Evolutionary conservation across 2,113 vertebrate genomes (phyloP).

Genomic region (Ochotona princeps): DNA sequence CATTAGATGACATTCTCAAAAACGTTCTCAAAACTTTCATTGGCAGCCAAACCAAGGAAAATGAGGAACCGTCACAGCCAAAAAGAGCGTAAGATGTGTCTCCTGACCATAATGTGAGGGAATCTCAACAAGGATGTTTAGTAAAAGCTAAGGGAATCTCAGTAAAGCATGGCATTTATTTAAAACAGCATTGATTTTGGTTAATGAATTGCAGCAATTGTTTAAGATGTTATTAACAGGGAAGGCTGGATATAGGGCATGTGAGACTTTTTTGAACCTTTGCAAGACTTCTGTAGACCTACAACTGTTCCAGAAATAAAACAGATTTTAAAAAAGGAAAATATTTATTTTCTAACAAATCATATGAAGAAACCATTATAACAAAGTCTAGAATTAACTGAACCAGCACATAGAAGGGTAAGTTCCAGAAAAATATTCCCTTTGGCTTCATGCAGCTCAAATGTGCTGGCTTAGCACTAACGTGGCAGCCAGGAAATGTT

Average conservation of each 20-base stretch:
- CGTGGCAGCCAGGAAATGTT: slow-evolving; percentile 40
- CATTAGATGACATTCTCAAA: background rate
- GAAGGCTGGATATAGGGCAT: background rate
- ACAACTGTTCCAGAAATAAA: background rate
- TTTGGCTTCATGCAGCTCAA: slow-evolving; percentile 38
- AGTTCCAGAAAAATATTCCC: slow-evolving; percentile 43
- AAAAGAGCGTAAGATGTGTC: background rate
- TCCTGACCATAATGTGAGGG: background rate
- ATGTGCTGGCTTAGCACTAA: slow-evolving; percentile 57
- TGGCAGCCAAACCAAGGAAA: background rate
- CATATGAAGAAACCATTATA: background rate
- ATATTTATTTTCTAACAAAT: background rate
- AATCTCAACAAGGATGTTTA: background rate
- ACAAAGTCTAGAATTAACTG: background rate
- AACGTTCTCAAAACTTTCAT: background rate
- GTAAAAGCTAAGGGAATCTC: background rate
- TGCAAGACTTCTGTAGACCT: background rate
- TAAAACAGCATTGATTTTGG: background rate
- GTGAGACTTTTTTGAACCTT: background rate
- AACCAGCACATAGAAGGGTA: slow-evolving; percentile 29
- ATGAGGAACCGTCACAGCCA: background rate
- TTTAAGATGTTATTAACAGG: background rate
- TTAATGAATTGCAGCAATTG: background rate
- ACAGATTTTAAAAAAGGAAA: background rate
- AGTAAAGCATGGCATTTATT: background rate